Evolutionary conservation across 2,113 vertebrate genomes (phyloP).

Genomic region (Lepidothrix coronata): DNA sequence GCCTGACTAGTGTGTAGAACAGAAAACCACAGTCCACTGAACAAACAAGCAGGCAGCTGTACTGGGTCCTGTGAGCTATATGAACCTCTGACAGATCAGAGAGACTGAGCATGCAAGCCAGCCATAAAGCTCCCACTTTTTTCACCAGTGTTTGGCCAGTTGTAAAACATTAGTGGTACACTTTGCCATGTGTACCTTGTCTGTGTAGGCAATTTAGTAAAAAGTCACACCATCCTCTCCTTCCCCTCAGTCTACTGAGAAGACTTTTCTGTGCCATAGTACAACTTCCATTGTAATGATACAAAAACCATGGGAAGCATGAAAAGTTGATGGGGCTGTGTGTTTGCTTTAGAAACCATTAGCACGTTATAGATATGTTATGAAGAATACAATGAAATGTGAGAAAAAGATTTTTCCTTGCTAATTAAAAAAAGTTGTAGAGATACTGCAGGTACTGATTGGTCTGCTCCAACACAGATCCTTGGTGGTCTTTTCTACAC

Average conservation of each 20-base stretch:
- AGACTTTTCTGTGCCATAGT: neutral
- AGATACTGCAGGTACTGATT: neutral
- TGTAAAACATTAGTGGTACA: neutral
- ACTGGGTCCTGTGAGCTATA: neutral
- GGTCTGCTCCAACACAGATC: neutral
- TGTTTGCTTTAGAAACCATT: neutral
- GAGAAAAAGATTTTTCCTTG: neutral
- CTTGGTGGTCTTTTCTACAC: neutral
- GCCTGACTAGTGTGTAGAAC: neutral
- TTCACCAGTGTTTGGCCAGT: neutral
- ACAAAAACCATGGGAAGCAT: neutral
- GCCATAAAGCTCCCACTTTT: neutral
- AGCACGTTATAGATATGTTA: neutral
- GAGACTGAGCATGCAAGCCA: accelerated
- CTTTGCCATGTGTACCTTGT: neutral
- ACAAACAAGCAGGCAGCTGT: neutral
- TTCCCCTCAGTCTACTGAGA: neutral
- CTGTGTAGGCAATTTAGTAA: neutral
- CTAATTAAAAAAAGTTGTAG: neutral
- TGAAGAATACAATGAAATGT: neutral
- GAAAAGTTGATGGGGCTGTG: neutral
- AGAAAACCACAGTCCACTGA: neutral
- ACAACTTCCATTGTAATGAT: neutral
- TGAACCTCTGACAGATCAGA: neutral
- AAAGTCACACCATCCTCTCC: neutral